Conservation (phyloP, 1,140 invertebrate genomes). For the Calliphora vicina region DNA sequence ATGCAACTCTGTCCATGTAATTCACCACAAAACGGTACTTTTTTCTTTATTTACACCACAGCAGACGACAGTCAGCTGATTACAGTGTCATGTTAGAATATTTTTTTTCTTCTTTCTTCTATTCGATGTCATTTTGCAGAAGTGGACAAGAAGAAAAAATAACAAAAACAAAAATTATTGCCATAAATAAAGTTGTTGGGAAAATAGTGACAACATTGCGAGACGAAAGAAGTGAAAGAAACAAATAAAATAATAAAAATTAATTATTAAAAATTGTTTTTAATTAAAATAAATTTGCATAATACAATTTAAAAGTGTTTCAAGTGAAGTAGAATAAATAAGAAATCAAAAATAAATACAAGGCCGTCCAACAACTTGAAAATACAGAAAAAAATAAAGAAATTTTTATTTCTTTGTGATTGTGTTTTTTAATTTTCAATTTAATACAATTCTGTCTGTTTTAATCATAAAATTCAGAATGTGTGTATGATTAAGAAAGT, state of each 20-base stretch:
- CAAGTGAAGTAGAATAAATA: not conserved
- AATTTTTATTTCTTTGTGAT: too few relatives aligned
- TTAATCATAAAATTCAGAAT: too few relatives aligned
- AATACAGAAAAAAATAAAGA: not conserved
- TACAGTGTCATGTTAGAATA: not conserved
- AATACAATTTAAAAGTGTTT: not conserved
- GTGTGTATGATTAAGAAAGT: not conserved
- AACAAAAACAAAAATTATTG: conserved; percentile 10
- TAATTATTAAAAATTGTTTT: not conserved
- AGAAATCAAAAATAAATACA: not conserved
- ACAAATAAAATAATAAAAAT: not conserved
- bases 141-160: not conserved
- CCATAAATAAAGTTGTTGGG: not conserved
- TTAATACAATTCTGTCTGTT: too few relatives aligned
- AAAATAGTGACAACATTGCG: not conserved
- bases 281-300: conserved; percentile 2
- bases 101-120: not conserved
- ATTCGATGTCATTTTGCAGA: conserved; percentile 2
- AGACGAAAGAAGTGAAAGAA: not conserved
- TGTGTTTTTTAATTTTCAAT: too few relatives aligned
- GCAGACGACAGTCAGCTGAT: not conserved
- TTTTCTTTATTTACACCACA: not conserved
- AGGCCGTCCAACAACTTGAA: not conserved
- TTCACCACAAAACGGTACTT: not conserved
- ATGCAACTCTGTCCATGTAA: not conserved